Evolutionary conservation across 1,140 invertebrate species (phyloP).

Genomic region (Pteromalus puparum): DNA sequence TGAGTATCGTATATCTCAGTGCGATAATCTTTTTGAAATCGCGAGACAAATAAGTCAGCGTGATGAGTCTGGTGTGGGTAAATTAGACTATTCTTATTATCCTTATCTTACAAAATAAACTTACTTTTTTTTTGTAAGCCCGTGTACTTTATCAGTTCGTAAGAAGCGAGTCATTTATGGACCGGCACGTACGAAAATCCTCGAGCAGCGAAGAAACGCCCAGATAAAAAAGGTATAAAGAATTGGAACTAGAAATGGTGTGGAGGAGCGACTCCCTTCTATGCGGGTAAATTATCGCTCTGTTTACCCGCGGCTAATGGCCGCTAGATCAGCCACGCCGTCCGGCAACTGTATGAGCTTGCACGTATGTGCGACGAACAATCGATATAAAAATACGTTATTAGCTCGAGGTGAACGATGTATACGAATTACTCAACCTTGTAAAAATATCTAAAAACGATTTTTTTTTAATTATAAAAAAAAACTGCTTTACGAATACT

Average conservation of each 20-base stretch:
- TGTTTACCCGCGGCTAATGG: constrained; percentile 75
- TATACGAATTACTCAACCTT: too few species aligned
- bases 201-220: constrained; percentile 42
- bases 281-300: constrained; percentile 72
- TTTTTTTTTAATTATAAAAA: background rate
- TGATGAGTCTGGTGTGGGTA: background rate
- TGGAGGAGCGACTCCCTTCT: constrained; percentile 69
- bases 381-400: constrained; percentile 27
- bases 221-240: constrained; percentile 62
- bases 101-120: background rate
- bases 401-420: background rate
- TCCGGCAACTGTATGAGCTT: constrained; percentile 57
- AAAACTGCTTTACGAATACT: background rate
- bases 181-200: constrained; percentile 28
- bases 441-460: background rate
- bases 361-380: background rate
- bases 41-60: background rate
- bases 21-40: background rate
- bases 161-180: too few species aligned
- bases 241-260: constrained; percentile 67
- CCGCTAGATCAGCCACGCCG: constrained; percentile 70
- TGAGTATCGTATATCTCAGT: too few species aligned
- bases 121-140: background rate
- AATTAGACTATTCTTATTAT: too few species aligned
- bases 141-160: background rate